These are phyloP conservation scores for Drosophila funebris DNA, from an alignment of 1,140 invertebrate species.

Conservation along the genomic window DNA sequence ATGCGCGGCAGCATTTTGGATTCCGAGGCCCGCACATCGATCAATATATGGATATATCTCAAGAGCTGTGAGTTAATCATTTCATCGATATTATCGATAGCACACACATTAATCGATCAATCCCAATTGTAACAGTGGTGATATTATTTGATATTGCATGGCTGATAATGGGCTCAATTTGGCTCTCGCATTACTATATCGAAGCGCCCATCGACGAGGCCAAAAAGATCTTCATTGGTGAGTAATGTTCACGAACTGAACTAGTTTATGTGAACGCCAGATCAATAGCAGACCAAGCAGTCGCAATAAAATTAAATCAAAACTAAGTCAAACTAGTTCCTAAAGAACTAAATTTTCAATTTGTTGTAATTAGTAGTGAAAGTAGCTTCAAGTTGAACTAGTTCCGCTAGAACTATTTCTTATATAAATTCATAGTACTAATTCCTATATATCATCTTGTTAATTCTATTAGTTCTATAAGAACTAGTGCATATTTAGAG, in stretches of 20 bases:
- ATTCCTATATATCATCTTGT: too few species aligned
- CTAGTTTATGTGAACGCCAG: not conserved
- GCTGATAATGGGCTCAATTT: constrained; percentile 90
- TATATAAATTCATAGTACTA: too few species aligned
- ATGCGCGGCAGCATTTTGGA: constrained; percentile 93
- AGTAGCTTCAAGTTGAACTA: too few species aligned
- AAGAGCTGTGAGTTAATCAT: constrained; percentile 87
- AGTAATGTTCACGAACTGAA: constrained; percentile 63
- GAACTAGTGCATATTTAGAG: not conserved
- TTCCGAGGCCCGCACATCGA: constrained; percentile 88
- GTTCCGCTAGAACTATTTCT: too few species aligned
- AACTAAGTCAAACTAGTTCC: too few species aligned
- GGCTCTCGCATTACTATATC: constrained; percentile 89
- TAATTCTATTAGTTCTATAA: too few species aligned
- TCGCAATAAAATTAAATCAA: too few species aligned
- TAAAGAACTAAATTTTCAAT: too few species aligned
- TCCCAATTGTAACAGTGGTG: constrained; percentile 85
- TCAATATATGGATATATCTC: constrained; percentile 93
- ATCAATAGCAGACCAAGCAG: not conserved
- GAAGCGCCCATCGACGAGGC: constrained; percentile 88
- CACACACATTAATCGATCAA: not conserved
- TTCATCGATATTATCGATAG: not conserved
- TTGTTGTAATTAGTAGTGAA: too few species aligned
- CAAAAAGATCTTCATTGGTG: constrained; percentile 92
- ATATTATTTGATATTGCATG: constrained; percentile 91